These are phyloP conservation scores for Argyrosomus regius DNA, from an alignment of 2,797 vertebrate genomes.

Conservation along the genomic window DNA sequence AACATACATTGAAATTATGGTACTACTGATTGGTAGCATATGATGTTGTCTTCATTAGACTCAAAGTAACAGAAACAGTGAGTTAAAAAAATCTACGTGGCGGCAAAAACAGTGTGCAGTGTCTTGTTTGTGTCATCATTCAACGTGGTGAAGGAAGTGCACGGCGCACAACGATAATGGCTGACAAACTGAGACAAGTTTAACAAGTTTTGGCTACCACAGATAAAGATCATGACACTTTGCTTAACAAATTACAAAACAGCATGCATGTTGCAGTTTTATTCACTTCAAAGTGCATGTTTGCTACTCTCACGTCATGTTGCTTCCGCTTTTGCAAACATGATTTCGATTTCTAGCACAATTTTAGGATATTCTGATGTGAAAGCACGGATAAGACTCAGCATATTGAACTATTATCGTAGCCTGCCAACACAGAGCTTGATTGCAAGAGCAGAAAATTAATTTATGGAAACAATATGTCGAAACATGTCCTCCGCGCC, in stretches of 20 bases:
- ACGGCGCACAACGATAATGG: no score
- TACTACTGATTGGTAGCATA: not conserved
- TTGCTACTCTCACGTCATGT: not conserved
- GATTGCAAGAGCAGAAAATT: slow-evolving; percentile 49
- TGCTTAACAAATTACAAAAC: not conserved
- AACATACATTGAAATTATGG: not conserved
- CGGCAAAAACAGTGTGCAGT: not conserved
- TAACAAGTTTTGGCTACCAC: no score
- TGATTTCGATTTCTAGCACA: not conserved
- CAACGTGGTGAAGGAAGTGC: no score
- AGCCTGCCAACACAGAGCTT: slow-evolving; percentile 37
- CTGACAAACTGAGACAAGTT: not conserved
- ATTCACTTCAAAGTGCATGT: not conserved
- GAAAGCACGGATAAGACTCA: slow-evolving; percentile 26
- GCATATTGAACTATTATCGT: slow-evolving; percentile 43
- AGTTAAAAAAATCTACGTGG: not conserved
- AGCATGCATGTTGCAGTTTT: not conserved
- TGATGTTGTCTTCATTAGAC: not conserved
- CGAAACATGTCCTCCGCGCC: slow-evolving; percentile 47
- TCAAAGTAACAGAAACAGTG: not conserved
- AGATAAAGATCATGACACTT: no score
- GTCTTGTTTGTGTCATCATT: not conserved
- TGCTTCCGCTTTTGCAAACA: not conserved
- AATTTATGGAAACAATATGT: slow-evolving; percentile 75
- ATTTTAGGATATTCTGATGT: slow-evolving; percentile 20